Base-by-base conservation (phyloP, 2,113 vertebrate genomes). In the Asarcornis scutulata region DNA sequence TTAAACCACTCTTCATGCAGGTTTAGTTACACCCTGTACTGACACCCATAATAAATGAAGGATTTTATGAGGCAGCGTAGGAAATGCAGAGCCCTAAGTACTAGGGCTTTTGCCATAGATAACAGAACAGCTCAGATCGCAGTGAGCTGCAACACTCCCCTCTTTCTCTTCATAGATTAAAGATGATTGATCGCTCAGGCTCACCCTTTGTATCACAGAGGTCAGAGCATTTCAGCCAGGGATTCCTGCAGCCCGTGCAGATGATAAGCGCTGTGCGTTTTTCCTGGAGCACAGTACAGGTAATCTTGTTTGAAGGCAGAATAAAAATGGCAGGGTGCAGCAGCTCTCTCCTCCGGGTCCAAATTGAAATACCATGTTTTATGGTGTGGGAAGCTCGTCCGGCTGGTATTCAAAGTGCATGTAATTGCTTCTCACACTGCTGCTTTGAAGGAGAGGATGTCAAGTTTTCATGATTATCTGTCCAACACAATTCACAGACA, bases 361-460 rank as follows among this genome's bases (percentile, higher is more conserved):
- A 79, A 25, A 83, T 53, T 60, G 12, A 83, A 88, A 67, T 32
- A 27, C 0, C 1, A 17, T 76, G n/a, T 66, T 91, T 72, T 72
- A 69, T 38, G 40, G 44, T 84, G 60, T 84, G 81, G 53, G 66
- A 93, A 96, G 81, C 81, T 96, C 67, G 42, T 93, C 86, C 21
- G 1, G 60, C 62, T 75, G 25, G 63, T 96, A 95, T 95, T 95
- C 69, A 86, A 92, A 95, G 58, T 50, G 20, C 53, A 32, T 34
- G 17, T 84, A 82, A 91, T 92, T 79, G 74, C n/a, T 89, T 95
- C 86, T 93, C 59, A 84, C 32, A 53, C 62, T 50, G 60, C 40
- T 76, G 50, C 93, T 96, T 92, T 94, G 92, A 97, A 92, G 83
- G 81, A 93, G 46, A 59, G 58, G 31, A 68, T 83, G 74, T 76